Conservation (phyloP, 2,797 vertebrate species). For the Acipenser transmontanus region DNA sequence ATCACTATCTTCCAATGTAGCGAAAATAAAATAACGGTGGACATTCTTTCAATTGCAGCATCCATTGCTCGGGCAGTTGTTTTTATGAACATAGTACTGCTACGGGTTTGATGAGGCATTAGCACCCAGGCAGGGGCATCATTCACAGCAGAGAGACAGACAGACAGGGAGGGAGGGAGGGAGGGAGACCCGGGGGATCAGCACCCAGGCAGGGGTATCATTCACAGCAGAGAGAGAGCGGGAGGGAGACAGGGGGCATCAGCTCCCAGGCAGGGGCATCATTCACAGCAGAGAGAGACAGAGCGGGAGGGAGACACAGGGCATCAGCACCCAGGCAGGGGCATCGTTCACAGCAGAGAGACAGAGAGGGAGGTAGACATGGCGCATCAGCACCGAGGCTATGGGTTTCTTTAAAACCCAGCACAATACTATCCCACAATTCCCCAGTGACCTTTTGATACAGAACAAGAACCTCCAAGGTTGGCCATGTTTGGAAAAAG, state of each 20-base stretch:
- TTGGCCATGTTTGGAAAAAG: too few relatives aligned
- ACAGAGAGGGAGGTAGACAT: conserved; percentile 8
- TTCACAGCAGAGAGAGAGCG: not conserved
- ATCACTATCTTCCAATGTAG: too few relatives aligned
- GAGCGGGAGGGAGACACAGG: not conserved
- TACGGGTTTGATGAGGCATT: not conserved
- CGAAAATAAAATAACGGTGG: too few relatives aligned
- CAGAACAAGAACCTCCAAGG: too few relatives aligned
- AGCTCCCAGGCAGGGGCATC: conserved; percentile 9
- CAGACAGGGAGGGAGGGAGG: too few relatives aligned
- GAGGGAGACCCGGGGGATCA: not conserved
- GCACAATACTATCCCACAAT: too few relatives aligned
- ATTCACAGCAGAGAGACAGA: not conserved
- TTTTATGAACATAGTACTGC: too few relatives aligned
- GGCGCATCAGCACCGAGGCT: not conserved
- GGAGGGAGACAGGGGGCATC: not conserved
- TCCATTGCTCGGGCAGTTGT: too few relatives aligned
- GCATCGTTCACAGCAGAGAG: not conserved
- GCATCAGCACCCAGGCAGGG: conserved; percentile 1
- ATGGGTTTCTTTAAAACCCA: too few relatives aligned
- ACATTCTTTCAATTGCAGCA: too few relatives aligned
- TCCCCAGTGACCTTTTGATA: too few relatives aligned
- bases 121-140: not conserved
- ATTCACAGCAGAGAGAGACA: not conserved
- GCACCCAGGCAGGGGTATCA: not conserved